Evolutionary conservation across 1,140 invertebrate genomes (phyloP), one percentile per base, ranked within the genome.

Genomic region (Drosophila seguyi): DNA sequence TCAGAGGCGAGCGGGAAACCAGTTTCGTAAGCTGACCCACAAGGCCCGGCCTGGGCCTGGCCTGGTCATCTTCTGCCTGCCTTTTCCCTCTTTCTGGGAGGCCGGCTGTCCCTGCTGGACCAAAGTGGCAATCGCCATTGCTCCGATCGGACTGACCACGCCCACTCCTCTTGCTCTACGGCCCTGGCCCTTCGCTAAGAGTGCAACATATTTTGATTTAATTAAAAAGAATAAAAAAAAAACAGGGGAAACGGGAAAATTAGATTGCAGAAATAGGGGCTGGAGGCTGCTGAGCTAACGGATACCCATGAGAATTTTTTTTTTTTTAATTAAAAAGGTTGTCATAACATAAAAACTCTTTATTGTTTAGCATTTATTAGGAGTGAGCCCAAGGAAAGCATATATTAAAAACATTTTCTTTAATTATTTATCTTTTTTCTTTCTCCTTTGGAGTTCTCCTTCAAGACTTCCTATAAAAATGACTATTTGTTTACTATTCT

Each of bases 11-110:
- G 79, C 45, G 31, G 75, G 47, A 72, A 76, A 80, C 62, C 81
- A 77, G 82, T 86, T 86, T 87, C 53, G 74, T 62, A 69, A 83
- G 69, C 77, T 86, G 82, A 86, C 79, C 84, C 75, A 71, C 16
- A 61, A 77, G 53, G 62, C n/a, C n/a, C n/a, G n/a, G n/a, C n/a
- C 42, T 63, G 75, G 75, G 75, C 16, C 47, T 18, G 22, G 44
- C 22, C 45, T 8, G 50, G 31, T 53, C 50, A 53, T 85, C 80
- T 78, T 52, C 34, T 45, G 16, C 47, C 41, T 31, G 48, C 69
- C 42, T 56, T 45, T 38, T 79, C 73, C 73, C 74, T 76, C 69
- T 41, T 72, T 73, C 69, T 72, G 47, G 16, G 13, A 7, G 44
- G 20, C 18, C 6, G 16, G 20, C 7, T 8, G 20, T 53, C 10